A percentile compares a stretch with the other conserved stretches of the same genome.
These are phyloP conservation scores for Eremobia ochroleuca DNA, from an alignment of 2,888 invertebrate species.

Conservation along the genomic window DNA sequence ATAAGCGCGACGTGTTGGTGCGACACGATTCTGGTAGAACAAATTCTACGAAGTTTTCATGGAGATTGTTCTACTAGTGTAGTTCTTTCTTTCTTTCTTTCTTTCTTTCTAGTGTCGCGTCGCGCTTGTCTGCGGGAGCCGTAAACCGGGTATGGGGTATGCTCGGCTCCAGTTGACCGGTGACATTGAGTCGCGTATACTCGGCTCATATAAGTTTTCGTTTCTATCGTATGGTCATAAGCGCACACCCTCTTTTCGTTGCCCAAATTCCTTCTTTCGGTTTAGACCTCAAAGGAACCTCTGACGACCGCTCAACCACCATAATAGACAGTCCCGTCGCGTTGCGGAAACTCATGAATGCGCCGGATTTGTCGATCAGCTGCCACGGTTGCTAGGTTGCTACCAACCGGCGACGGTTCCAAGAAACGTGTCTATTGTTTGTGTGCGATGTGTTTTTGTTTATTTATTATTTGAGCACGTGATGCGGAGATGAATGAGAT, in stretches of 20 bases:
- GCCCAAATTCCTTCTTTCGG: background rate
- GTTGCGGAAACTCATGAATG: slow-evolving; percentile 38
- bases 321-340: slow-evolving; percentile 26
- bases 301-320: background rate
- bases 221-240: background rate
- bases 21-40: no score
- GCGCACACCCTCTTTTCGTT: background rate
- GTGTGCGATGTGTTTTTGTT: slow-evolving; percentile 49
- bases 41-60: no score
- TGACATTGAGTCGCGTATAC: background rate
- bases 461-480: slow-evolving; percentile 60
- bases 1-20: no score
- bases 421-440: slow-evolving; percentile 58
- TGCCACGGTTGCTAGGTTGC: slow-evolving; percentile 66
- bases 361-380: slow-evolving; percentile 73
- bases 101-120: no score
- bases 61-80: no score
- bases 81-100: no score
- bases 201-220: background rate
- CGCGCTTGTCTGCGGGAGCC: no score
- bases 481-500: slow-evolving; percentile 42
- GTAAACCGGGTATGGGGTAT: no score
- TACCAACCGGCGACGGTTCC: slow-evolving; percentile 54
- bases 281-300: background rate
- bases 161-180: no score